Percentiles rank a stretch among this genome's conserved stretches.
These are phyloP conservation scores for Antheraea pernyi DNA, from an alignment of 1,140 invertebrate species.

Conservation along the genomic window DNA sequence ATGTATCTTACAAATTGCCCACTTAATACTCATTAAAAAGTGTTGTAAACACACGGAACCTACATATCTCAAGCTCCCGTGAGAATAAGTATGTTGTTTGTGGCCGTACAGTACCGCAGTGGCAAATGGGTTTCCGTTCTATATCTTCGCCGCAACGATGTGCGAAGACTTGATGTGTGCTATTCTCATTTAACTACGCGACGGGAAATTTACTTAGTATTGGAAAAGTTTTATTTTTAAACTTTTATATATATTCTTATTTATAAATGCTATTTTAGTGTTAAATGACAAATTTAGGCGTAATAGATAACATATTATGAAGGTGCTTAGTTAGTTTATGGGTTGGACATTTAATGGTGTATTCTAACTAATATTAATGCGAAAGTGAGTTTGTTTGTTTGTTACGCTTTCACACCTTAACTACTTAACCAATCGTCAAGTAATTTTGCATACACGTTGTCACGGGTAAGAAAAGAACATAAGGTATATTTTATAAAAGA, in stretches of 20 bases:
- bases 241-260: not conserved
- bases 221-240: not conserved
- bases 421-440: too few relatives aligned
- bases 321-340: too few relatives aligned
- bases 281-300: too few relatives aligned
- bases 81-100: conserved; percentile 28
- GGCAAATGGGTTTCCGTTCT: conserved; percentile 36
- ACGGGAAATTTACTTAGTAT: conserved; percentile 10
- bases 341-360: too few relatives aligned
- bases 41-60: conserved; percentile 9
- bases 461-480: too few relatives aligned
- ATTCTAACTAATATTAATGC: too few relatives aligned
- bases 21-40: conserved; percentile 11
- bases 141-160: conserved; percentile 17
- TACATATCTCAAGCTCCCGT: conserved; percentile 23
- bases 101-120: not conserved
- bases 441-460: too few relatives aligned
- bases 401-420: too few relatives aligned
- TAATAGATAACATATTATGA: too few relatives aligned
- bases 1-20: not conserved
- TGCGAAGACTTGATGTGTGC: conserved; percentile 14
- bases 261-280: too few relatives aligned
- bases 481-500: too few relatives aligned
- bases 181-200: conserved; percentile 18
- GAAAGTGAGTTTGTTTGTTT: too few relatives aligned